Evolutionary conservation across 2,113 vertebrate genomes (phyloP).

Genomic region (Hoplias malabaricus): DNA sequence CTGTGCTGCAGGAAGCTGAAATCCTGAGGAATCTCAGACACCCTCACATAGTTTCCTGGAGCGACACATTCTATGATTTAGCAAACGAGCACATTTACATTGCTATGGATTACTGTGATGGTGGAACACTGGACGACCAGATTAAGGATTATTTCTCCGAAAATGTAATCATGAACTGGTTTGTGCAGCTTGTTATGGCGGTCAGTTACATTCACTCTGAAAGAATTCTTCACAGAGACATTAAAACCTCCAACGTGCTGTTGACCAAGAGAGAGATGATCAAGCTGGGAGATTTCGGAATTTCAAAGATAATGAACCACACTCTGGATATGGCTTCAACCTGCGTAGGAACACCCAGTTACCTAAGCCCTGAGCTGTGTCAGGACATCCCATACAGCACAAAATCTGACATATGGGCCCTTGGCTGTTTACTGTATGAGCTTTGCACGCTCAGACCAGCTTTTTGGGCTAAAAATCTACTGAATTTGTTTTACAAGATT

Average conservation of each 20-base stretch:
- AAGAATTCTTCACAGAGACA: conserved; percentile 79
- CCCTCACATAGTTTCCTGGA: conserved; percentile 75
- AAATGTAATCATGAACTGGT: conserved; percentile 71
- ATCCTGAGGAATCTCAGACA: conserved; percentile 72
- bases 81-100: conserved; percentile 70
- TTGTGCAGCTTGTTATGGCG: conserved; percentile 73
- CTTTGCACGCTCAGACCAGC: conserved; percentile 73
- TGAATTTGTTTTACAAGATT: conserved; percentile 76
- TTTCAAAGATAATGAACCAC: conserved; percentile 75
- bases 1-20: conserved; percentile 73
- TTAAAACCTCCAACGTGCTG: conserved; percentile 80
- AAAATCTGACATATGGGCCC: conserved; percentile 79
- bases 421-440: conserved; percentile 79
- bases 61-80: conserved; percentile 65
- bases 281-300: conserved; percentile 82
- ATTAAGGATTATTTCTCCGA: conserved; percentile 70
- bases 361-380: conserved; percentile 80
- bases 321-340: conserved; percentile 78
- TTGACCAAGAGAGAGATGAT: conserved; percentile 72
- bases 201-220: conserved; percentile 72
- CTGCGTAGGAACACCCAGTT: conserved; percentile 78
- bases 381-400: conserved; percentile 78
- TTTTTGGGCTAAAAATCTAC: conserved; percentile 71
- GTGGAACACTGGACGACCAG: conserved; percentile 75
- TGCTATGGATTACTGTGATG: conserved; percentile 78